Base-by-base conservation (phyloP, 1,140 invertebrate species). In the Triops longicaudatus region DNA sequence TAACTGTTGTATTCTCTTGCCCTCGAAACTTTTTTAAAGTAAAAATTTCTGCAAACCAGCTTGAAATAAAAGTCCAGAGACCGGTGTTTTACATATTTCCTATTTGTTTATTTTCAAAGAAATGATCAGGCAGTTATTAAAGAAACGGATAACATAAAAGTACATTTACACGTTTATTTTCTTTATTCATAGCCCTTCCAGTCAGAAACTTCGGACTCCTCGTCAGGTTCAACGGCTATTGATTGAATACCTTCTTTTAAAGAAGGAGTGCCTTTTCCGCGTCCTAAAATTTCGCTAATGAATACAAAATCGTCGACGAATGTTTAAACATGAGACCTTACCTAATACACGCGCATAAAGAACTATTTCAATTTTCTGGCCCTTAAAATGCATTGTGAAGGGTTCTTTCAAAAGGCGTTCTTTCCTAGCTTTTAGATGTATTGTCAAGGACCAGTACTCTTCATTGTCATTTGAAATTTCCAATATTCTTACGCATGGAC, bases 331-430 rank as follows among this genome's bases (percentile, higher is more conserved):
- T 14, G 50, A 22, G n/a, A 63, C 2, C 22, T 63, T 17, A 63
- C 50, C 50, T 63, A 63, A n/a, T 17, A 63, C 50, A 22, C 50
- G 50, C 22, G 50, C 50, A 22, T 63, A 63, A 3, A 63, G 50
- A 17, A 63, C 22, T 63, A 63, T 63, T 17, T 63, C 50, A 17
- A 63, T 63, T 22, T 63, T 63, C 22, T 63, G 50, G 6, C 14
- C 22, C 17, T 14, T 14, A 6, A 63, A 22, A 1, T 63, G 50
- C 7, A 63, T 17, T 22, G 10, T 63, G 9, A 63, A 63, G 14
- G 50, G 22, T 63, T 63, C 50, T 63, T 63, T 63, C 50, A 63
- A 63, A 63, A 63, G 50, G 50, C 50, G 50, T 9, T 63, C 50
- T 22, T 14, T 63, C 17, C 50, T 63, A 22, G 50, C 7, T 63